Conservation (phyloP, 2,888 invertebrate genomes). For the Heliconius erato region DNA sequence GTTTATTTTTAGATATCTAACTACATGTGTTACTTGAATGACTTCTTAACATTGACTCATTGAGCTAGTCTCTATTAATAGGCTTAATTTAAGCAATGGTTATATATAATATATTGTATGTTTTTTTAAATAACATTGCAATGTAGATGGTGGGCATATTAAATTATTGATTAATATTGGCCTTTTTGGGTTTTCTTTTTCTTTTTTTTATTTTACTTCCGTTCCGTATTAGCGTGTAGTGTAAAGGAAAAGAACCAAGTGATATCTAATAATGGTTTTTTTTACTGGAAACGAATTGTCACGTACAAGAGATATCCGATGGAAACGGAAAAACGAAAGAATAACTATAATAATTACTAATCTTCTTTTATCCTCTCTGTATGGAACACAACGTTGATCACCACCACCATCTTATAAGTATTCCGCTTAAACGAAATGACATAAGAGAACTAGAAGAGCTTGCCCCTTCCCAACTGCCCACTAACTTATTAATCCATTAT, state of each 20-base stretch:
- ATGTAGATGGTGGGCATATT: background rate
- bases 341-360: too few species aligned
- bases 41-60: constrained; percentile 18
- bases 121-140: background rate
- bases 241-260: too few species aligned
- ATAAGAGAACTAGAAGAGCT: background rate
- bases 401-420: too few species aligned
- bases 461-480: background rate
- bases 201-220: too few species aligned
- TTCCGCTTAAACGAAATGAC: background rate
- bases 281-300: too few species aligned
- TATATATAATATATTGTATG: background rate
- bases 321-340: background rate
- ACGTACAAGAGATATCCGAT: too few species aligned
- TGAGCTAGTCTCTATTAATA: constrained; percentile 10
- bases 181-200: too few species aligned
- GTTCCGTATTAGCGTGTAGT: too few species aligned
- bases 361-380: too few species aligned
- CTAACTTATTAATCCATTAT: constrained; percentile 8
- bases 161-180: background rate
- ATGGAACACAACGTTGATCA: too few species aligned
- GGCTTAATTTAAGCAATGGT: constrained; percentile 12
- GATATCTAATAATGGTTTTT: too few species aligned
- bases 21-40: constrained; percentile 11
- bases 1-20: constrained; percentile 34